Percentiles rank a stretch among this genome's conserved stretches.
phyloP scores from a whole-genome alignment of 2,888 invertebrate genomes.

The Linyphia triangularis region DNA sequence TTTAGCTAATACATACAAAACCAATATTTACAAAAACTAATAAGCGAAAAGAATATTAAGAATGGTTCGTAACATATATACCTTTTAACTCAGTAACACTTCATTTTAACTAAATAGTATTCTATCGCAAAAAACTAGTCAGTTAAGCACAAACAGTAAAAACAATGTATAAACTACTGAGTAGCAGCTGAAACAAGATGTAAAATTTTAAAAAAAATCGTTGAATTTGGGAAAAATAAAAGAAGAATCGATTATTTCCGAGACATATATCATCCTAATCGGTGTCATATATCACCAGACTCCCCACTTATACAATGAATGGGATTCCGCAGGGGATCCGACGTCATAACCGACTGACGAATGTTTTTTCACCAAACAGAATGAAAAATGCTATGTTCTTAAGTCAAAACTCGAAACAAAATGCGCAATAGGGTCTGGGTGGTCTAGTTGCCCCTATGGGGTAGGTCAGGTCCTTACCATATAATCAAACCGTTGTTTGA shows the following conservation, averaged over 20 bases:
- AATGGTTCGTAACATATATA: too few species aligned
- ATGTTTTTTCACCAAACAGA: neutral
- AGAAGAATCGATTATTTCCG: neutral
- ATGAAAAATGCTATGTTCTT: slow-evolving; percentile 5
- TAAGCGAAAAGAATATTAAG: too few species aligned
- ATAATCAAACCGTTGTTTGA: neutral
- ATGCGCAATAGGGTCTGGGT: slow-evolving; percentile 15
- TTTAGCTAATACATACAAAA: too few species aligned
- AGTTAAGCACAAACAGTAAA: too few species aligned
- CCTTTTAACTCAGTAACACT: too few species aligned
- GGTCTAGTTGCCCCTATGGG: slow-evolving; percentile 17
- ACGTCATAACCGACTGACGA: neutral
- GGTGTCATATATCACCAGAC: neutral
- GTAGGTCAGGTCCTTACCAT: neutral
- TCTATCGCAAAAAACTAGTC: too few species aligned
- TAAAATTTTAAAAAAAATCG: too few species aligned
- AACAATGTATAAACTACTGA: too few species aligned
- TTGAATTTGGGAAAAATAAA: neutral
- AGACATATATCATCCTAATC: neutral
- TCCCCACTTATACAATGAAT: neutral
- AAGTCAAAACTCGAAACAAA: neutral
- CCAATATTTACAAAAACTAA: too few species aligned
- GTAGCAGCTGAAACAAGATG: too few species aligned
- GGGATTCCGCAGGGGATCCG: neutral
- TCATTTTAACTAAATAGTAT: too few species aligned